phyloP scores from a whole-genome alignment of 2,888 invertebrate genomes.

The Troides helena region DNA sequence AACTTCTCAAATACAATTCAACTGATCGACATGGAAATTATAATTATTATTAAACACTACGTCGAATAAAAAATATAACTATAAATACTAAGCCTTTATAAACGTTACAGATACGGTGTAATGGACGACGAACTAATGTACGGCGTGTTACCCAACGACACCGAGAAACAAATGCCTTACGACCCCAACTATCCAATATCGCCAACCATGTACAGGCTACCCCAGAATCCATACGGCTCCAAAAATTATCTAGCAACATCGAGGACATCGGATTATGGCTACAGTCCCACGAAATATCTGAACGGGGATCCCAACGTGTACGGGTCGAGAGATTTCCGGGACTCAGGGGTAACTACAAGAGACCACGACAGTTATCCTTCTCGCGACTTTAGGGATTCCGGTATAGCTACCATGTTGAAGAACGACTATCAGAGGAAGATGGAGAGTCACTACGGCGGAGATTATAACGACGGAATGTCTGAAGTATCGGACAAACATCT shows the following conservation, averaged over 20 bases:
- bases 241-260: constrained; percentile 66
- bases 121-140: constrained; percentile 75
- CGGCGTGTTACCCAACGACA: constrained; percentile 62
- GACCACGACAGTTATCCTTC: constrained; percentile 70
- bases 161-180: constrained; percentile 72
- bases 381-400: constrained; percentile 71
- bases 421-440: constrained; percentile 77
- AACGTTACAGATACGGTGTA: constrained; percentile 61
- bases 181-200: constrained; percentile 76
- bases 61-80: neutral
- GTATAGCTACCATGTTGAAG: constrained; percentile 75
- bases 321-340: constrained; percentile 67
- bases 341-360: constrained; percentile 60
- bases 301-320: constrained; percentile 62
- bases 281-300: constrained; percentile 72
- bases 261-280: constrained; percentile 72
- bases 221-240: constrained; percentile 74
- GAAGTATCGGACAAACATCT: constrained; percentile 87
- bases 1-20: no score
- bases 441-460: constrained; percentile 68
- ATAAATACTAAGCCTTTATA: neutral
- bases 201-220: constrained; percentile 71
- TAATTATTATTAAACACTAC: no score
- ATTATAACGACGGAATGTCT: constrained; percentile 84
- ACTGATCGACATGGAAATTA: no score